Evolutionary conservation across 2,113 vertebrate genomes (phyloP), one percentile per base, ranked within the genome.

Genomic region (Tragelaphus strepsiceros): DNA sequence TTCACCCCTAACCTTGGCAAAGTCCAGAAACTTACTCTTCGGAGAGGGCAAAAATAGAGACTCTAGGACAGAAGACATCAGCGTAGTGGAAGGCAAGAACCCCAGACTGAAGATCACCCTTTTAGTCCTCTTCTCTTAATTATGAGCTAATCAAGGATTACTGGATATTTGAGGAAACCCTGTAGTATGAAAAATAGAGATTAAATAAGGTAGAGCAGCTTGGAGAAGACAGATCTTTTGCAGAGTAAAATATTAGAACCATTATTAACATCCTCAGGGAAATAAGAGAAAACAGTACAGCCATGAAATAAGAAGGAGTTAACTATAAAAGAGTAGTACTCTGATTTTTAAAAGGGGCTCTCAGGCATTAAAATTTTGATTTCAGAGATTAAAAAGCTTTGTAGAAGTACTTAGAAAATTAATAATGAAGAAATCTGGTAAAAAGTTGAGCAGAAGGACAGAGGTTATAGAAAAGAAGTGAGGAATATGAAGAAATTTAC

Each of bases 151-250:
- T 54, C 30, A 83, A 96, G 39, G 43, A 88, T 95, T 64, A 78
- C 39, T 84, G 88, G 84, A 64, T 97, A 92, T 84, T 84, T 97
- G 67, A 92, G 32, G 54, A 96, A 88, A 32, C 22, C 30, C n/a
- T 54, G 9, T 84, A 64, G 54, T 94, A 51, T 58, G 58, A 90
- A 96, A 86, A 39, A 39, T 58, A 62, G 49, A 56, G 39, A 67
- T 90, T 93, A 86, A 84, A 84, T 21, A 78, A 58, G 84, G 39
- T 64, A 94, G 90, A 94, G 51, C 56, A 90, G 84, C 9, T 64
- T 71, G 67, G n/a, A 39, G 56, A 93, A 54, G 90, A 88, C 6
- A 81, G 28, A 91, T 62, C 61, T 77, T 88, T 94, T 88, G 22
- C 54, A 77, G 54, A 92, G 62, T 30, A 91, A 82, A 91, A 77